phyloP scores from a whole-genome alignment of 64 coral and sea anemone genomes.

The Montipora foliosa region DNA sequence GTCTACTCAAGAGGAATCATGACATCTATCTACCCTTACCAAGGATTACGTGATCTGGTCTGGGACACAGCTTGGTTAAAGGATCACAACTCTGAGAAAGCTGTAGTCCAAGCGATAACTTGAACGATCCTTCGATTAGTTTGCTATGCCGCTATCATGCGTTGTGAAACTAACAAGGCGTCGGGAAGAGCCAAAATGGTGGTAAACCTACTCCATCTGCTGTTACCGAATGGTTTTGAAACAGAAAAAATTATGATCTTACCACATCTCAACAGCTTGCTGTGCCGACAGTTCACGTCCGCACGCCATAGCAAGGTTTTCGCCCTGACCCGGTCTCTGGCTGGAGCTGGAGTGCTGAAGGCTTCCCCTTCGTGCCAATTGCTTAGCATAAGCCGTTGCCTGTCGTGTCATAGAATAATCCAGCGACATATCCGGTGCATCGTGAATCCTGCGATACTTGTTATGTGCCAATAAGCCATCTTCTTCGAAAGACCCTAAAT shows the following conservation, averaged over 20 bases:
- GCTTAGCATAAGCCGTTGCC: constrained; percentile 49
- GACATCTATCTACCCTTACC: too few species aligned
- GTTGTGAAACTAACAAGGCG: too few species aligned
- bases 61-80: too few species aligned
- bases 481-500: constrained; percentile 42
- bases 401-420: constrained; percentile 28
- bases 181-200: too few species aligned
- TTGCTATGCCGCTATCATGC: too few species aligned
- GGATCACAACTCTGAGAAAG: too few species aligned
- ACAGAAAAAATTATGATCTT: background rate
- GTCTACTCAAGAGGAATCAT: too few species aligned
- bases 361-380: constrained; percentile 34
- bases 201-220: too few species aligned
- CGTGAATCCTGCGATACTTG: constrained; percentile 62
- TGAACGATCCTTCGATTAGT: too few species aligned
- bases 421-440: constrained; percentile 48
- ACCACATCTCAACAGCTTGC: constrained; percentile 75
- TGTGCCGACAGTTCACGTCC: background rate
- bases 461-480: constrained; percentile 49
- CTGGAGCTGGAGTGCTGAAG: constrained; percentile 71
- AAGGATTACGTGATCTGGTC: too few species aligned
- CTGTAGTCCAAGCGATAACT: too few species aligned
- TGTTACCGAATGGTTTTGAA: background rate
- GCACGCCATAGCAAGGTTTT: constrained; percentile 67
- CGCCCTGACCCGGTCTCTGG: constrained; percentile 66